Conservation (phyloP, 2,888 invertebrate genomes). For the Lottia gigantea region DNA sequence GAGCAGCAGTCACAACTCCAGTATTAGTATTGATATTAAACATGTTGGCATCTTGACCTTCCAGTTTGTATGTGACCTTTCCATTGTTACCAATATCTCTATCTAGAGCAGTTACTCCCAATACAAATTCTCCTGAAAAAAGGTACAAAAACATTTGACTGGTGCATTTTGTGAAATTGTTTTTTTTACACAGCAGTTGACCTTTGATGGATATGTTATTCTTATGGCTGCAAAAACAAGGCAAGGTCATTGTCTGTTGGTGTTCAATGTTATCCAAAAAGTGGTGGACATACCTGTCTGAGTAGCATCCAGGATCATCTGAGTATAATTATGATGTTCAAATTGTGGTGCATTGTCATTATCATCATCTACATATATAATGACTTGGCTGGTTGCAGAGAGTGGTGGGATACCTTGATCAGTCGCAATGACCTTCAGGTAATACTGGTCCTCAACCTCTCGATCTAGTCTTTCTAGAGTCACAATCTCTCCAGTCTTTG, state of each 20-base stretch:
- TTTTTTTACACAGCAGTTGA: no score
- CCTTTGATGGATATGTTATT: background rate
- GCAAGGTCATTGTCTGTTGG: no score
- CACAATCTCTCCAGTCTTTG: constrained; percentile 80
- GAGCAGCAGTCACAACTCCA: constrained; percentile 85
- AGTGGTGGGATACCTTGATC: constrained; percentile 56
- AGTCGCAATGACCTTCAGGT: constrained; percentile 64
- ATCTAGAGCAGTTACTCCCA: constrained; percentile 89
- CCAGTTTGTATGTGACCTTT: constrained; percentile 80
- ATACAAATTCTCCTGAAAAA: constrained; percentile 79
- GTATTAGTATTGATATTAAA: constrained; percentile 84
- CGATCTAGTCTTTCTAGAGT: constrained; percentile 81
- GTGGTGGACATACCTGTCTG: constrained; percentile 73
- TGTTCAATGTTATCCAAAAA: background rate
- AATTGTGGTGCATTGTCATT: constrained; percentile 81
- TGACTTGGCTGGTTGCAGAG: constrained; percentile 74
- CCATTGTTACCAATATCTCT: constrained; percentile 85
- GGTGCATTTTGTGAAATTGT: background rate
- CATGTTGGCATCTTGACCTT: constrained; percentile 80
- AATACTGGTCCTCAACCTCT: constrained; percentile 49
- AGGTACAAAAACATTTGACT: constrained; percentile 6
- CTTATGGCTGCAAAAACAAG: no score
- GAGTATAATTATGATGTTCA: constrained; percentile 74
- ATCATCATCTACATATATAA: constrained; percentile 77
- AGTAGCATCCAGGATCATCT: constrained; percentile 85